A percentile compares a stretch with the other conserved stretches of the same genome.
phyloP scores from a whole-genome alignment of 2,797 vertebrate genomes.

The Paguma larvata region DNA sequence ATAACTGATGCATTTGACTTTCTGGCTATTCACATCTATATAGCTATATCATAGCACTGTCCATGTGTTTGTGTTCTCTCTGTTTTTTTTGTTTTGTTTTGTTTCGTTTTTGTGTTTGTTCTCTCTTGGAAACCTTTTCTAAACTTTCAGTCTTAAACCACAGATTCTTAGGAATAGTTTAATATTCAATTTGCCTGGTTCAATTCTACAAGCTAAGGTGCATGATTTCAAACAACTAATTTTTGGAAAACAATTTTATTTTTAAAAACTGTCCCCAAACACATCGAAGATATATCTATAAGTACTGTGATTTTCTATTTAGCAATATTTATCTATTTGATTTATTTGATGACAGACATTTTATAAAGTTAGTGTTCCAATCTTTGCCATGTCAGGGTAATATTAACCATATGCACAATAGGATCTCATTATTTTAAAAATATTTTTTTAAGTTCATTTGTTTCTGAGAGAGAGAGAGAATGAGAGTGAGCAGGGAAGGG shows the following conservation, averaged over 20 bases:
- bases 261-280: neutral
- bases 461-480: no score
- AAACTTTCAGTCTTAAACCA: neutral
- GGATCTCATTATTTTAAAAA: no score
- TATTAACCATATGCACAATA: neutral
- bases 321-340: neutral
- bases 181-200: neutral
- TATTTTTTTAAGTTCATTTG: no score
- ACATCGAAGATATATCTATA: neutral
- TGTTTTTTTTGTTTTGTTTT: neutral
- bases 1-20: neutral
- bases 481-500: no score
- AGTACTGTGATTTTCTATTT: neutral
- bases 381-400: neutral
- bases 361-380: neutral
- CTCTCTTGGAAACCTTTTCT: neutral
- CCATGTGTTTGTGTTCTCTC: neutral
- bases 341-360: neutral
- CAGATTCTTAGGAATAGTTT: neutral
- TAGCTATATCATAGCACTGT: neutral
- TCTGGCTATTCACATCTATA: neutral
- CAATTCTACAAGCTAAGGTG: neutral
- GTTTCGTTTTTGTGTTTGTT: neutral
- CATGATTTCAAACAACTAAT: neutral
- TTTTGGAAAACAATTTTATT: slow-evolving; percentile 15